Percentiles rank a stretch among this genome's conserved stretches.
Evolutionary conservation across 2,888 invertebrate species (phyloP).

Genomic region (Dione vanillae): DNA sequence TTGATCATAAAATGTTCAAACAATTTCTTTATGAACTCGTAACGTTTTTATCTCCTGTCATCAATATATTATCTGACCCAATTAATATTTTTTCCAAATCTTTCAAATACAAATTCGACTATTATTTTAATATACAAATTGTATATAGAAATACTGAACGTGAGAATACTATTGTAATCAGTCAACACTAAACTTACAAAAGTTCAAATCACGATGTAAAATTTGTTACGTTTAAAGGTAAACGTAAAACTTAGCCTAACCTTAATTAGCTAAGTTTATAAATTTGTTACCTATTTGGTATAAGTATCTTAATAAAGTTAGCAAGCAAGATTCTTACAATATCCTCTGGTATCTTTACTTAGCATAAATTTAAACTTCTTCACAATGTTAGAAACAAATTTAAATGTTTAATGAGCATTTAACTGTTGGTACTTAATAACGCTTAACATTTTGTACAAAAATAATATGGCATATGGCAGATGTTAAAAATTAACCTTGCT

Average conservation of each 20-base stretch:
- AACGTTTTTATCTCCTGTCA: too few relatives aligned
- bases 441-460: neutral
- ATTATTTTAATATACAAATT: too few relatives aligned
- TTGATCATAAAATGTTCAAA: too few relatives aligned
- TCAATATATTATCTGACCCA: too few relatives aligned
- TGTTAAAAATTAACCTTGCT: neutral
- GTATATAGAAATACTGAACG: too few relatives aligned
- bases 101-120: too few relatives aligned
- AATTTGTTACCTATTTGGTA: constrained; percentile 81
- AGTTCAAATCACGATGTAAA: constrained; percentile 73
- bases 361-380: constrained; percentile 46
- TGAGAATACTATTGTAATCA: too few relatives aligned
- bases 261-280: constrained; percentile 79
- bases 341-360: constrained; percentile 48
- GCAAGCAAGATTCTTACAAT: constrained; percentile 57
- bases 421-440: constrained; percentile 7
- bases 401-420: constrained; percentile 30
- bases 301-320: constrained; percentile 66
- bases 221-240: constrained; percentile 66
- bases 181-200: constrained; percentile 65
- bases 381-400: constrained; percentile 43
- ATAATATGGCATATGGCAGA: neutral
- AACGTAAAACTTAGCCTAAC: constrained; percentile 72
- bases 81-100: too few relatives aligned
- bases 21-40: too few relatives aligned